These are phyloP conservation scores for Idaea straminata DNA, from an alignment of 2,888 invertebrate species.

Conservation along the genomic window DNA sequence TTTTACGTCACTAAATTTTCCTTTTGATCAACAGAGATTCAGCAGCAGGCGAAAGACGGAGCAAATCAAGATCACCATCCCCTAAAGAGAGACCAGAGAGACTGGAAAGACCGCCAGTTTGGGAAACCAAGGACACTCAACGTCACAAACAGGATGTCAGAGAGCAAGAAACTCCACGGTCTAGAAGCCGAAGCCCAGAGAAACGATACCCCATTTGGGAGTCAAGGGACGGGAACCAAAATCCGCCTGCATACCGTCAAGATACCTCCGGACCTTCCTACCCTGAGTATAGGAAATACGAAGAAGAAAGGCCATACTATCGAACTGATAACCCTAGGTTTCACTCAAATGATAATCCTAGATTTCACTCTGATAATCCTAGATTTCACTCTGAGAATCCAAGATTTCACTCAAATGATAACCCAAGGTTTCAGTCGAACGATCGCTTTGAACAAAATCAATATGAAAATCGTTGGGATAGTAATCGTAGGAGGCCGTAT, in stretches of 20 bases:
- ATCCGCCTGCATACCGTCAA: neutral
- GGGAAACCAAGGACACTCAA: slow-evolving; percentile 40
- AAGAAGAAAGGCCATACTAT: slow-evolving; percentile 16
- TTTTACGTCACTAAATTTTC: neutral
- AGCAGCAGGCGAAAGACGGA: slow-evolving; percentile 43
- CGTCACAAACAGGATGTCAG: slow-evolving; percentile 34
- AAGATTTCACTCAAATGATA: slow-evolving; percentile 21
- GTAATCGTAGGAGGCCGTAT: slow-evolving; percentile 40
- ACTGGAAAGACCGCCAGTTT: slow-evolving; percentile 38
- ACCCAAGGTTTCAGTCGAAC: too few species aligned
- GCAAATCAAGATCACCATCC: slow-evolving; percentile 53
- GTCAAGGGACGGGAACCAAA: neutral
- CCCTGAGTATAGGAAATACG: slow-evolving; percentile 1
- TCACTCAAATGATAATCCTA: slow-evolving; percentile 16
- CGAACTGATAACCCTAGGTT: slow-evolving; percentile 25
- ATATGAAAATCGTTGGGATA: slow-evolving; percentile 41
- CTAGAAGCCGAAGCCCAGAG: neutral
- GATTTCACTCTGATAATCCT: slow-evolving; percentile 15
- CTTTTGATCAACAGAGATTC: slow-evolving; percentile 48
- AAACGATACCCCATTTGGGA: neutral
- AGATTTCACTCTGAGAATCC: slow-evolving; percentile 16
- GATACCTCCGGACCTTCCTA: neutral
- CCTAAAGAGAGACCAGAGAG: slow-evolving; percentile 33
- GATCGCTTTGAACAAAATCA: slow-evolving; percentile 29
- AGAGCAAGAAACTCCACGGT: neutral